A percentile compares a stretch with the other conserved stretches of the same genome.
These are phyloP conservation scores for Acronicta psi DNA, from an alignment of 2,888 invertebrate genomes.

Conservation along the genomic window DNA sequence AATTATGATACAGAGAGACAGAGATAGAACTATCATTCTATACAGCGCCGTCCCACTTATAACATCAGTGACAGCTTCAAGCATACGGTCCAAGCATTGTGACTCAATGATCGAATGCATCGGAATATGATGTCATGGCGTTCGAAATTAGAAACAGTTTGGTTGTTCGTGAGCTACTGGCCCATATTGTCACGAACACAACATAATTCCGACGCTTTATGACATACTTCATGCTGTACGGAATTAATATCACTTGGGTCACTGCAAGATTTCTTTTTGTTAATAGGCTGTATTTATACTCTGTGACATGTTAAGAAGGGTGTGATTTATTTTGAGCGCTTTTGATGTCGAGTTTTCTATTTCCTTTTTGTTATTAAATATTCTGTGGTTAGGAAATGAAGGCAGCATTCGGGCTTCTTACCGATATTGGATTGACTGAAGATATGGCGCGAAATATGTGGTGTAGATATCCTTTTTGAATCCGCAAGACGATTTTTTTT, in stretches of 20 bases:
- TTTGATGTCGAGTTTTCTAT: conserved; percentile 25
- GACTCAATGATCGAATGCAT: conserved; percentile 59
- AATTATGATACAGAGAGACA: not conserved
- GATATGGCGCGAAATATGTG: not conserved
- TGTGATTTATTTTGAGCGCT: conserved; percentile 35
- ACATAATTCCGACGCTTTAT: conserved; percentile 64
- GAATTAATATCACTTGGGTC: conserved; percentile 49
- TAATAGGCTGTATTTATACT: conserved; percentile 36
- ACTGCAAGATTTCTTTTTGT: conserved; percentile 35
- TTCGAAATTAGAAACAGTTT: conserved; percentile 62
- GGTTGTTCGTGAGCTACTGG: conserved; percentile 52
- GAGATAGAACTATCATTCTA: not conserved
- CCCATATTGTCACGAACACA: conserved; percentile 69
- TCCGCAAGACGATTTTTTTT: too few relatives aligned
- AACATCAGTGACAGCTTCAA: not conserved
- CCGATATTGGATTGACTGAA: not conserved
- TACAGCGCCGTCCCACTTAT: not conserved
- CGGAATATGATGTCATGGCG: conserved; percentile 63
- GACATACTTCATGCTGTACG: conserved; percentile 39
- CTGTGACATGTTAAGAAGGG: conserved; percentile 28
- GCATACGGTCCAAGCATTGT: conserved; percentile 36
- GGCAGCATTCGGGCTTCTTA: not conserved
- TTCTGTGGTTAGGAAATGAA: conserved; percentile 11
- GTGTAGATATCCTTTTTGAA: not conserved
- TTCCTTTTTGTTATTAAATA: conserved; percentile 28